Evolutionary conservation across 2,888 invertebrate genomes (phyloP), one percentile per base, ranked within the genome.

Genomic region (Sminthurinus aureus): DNA sequence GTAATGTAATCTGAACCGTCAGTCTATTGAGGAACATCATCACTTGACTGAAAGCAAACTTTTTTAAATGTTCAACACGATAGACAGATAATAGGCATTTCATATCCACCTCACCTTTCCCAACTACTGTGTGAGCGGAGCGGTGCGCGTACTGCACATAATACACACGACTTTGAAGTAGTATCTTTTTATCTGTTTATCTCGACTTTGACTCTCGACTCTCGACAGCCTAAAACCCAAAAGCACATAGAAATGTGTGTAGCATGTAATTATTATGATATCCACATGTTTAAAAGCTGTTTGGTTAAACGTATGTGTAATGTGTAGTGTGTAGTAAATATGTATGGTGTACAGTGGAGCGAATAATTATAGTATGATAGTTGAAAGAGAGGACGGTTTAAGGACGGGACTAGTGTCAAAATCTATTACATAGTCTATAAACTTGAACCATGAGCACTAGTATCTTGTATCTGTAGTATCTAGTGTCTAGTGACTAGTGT

Each of bases 281-380:
- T 69, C 22, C 22, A 38, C 38, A 58, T 58, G 58, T 58, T 58
- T 58, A 58, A 58, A 18, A 18, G 58, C 9, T 58, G 15, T 66
- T 66, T 66, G 66, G 66, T 66, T n/a, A n/a, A n/a, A n/a, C 66
- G 15, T 66, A 8, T n/a, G 0, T 26, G 74, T 74, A 20, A 26
- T 50, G 3, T 38, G 38, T 38, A 38, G 38, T 38, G 3, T 38
- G 38, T 38, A 38, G 38, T 38, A 38, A 64, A 15, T 4, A n/a
- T n/a, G 64, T 64, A 64, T 9, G 9, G 3, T 15, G n/a, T 64
- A 75, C 69, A 50, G 67, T n/a, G 20, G 71, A 22, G 80, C 66
- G 73, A 74, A 74, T 81, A 80, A 80, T 80, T 80, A n/a, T n/a
- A 80, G 71, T 80, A 81, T 81, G 81, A 81, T 81, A 81, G 81